Conservation (phyloP, 2,888 invertebrate species). For the Anagyrus pseudococci region DNA sequence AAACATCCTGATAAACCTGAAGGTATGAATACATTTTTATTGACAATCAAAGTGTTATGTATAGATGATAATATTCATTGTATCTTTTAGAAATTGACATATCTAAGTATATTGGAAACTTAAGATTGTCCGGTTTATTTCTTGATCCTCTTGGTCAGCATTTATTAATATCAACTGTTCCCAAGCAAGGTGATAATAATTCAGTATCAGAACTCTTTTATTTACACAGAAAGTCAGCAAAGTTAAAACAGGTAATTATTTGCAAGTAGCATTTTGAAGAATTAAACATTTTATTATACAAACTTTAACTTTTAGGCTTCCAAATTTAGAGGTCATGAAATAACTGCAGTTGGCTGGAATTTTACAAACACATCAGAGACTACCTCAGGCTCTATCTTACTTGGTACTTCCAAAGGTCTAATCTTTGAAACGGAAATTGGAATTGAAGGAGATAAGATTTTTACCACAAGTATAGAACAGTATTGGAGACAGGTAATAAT, state of each 20-base stretch:
- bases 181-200: constrained; percentile 65
- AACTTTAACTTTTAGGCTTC: constrained; percentile 56
- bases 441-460: constrained; percentile 82
- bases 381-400: constrained; percentile 82
- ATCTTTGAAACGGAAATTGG: constrained; percentile 90
- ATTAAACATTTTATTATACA: background rate
- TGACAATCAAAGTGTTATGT: background rate
- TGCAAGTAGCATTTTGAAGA: background rate
- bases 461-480: constrained; percentile 76
- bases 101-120: constrained; percentile 69
- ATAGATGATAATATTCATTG: constrained; percentile 15
- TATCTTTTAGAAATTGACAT: constrained; percentile 74
- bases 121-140: constrained; percentile 73
- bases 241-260: constrained; percentile 69
- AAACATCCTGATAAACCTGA: constrained; percentile 79
- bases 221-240: constrained; percentile 77
- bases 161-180: constrained; percentile 76
- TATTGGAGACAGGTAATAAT: constrained; percentile 82
- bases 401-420: constrained; percentile 89
- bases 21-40: constrained; percentile 65
- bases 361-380: constrained; percentile 72
- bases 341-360: constrained; percentile 93
- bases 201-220: constrained; percentile 79
- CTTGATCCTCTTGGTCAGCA: constrained; percentile 89
- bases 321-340: constrained; percentile 78